Percentiles rank a stretch among this genome's conserved stretches.
phyloP scores from a whole-genome alignment of 2,888 invertebrate species.

The Tortrix viridana region DNA sequence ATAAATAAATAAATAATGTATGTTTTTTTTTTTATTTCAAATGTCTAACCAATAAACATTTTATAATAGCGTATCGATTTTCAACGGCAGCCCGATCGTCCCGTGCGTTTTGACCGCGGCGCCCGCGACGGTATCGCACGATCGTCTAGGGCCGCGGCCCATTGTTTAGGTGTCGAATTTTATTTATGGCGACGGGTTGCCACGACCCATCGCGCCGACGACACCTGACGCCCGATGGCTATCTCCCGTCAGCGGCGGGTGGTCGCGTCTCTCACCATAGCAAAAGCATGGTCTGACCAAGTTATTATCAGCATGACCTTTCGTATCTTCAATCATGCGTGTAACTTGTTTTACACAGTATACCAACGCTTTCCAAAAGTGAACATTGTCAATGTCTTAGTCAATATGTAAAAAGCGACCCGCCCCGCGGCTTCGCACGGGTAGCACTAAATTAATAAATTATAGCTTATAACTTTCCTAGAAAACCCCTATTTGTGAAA shows the following conservation, averaged over 20 bases:
- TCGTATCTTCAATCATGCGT: too few relatives aligned
- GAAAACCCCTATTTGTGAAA: too few relatives aligned
- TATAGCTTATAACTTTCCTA: too few relatives aligned
- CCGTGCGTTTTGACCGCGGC: constrained; percentile 59
- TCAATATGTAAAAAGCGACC: too few relatives aligned
- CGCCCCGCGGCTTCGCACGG: too few relatives aligned
- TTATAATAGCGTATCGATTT: constrained; percentile 36
- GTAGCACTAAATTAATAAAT: too few relatives aligned
- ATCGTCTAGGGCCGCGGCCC: constrained; percentile 60
- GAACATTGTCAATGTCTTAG: too few relatives aligned
- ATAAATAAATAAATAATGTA: too few relatives aligned
- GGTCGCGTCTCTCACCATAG: constrained; percentile 52
- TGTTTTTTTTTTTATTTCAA: neutral
- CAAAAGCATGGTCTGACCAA: neutral
- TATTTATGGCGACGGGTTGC: constrained; percentile 66
- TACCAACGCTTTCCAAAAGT: too few relatives aligned
- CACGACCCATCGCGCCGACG: constrained; percentile 56
- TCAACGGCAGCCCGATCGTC: constrained; percentile 53
- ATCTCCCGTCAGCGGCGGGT: constrained; percentile 64
- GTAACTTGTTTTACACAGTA: too few relatives aligned
- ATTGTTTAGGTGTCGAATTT: constrained; percentile 77
- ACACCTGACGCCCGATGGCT: constrained; percentile 73
- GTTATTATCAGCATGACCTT: too few relatives aligned
- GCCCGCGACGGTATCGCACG: constrained; percentile 55
- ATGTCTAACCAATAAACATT: neutral